phyloP scores from a whole-genome alignment of 2,888 invertebrate genomes.

The Pandemis cinnamomeana region DNA sequence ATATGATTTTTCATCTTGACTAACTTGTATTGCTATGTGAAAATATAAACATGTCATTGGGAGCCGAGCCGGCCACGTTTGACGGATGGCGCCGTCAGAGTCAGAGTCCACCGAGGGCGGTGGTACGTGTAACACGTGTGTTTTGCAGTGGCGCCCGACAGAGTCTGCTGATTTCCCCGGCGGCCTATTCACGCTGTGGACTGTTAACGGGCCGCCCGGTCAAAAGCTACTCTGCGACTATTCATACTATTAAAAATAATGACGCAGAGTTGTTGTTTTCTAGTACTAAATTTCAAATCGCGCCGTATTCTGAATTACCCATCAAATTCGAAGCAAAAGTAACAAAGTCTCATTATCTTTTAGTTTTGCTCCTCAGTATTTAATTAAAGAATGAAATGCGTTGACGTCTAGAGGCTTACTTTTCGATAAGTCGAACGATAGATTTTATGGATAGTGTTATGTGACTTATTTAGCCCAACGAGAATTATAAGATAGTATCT shows the following conservation, averaged over 20 bases:
- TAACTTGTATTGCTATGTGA: background rate
- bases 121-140: constrained; percentile 33
- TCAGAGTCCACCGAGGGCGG: background rate
- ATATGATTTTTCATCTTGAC: background rate
- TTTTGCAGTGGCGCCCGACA: constrained; percentile 47
- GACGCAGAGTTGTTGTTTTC: background rate
- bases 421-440: too few species aligned
- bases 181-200: constrained; percentile 58
- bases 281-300: background rate
- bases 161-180: constrained; percentile 71
- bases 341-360: too few species aligned
- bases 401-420: too few species aligned
- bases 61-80: background rate
- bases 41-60: background rate
- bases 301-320: too few species aligned
- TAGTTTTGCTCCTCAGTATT: too few species aligned
- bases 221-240: background rate
- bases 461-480: too few species aligned
- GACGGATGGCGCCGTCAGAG: background rate
- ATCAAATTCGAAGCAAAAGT: too few species aligned
- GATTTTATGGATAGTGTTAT: too few species aligned
- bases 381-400: too few species aligned
- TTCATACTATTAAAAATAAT: constrained; percentile 3
- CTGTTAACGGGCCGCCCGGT: background rate
- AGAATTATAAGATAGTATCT: too few species aligned